A percentile compares a stretch with the other conserved stretches of the same genome.
Conservation (phyloP, 2,113 vertebrate genomes). For the Oncorhynchus mykiss region DNA sequence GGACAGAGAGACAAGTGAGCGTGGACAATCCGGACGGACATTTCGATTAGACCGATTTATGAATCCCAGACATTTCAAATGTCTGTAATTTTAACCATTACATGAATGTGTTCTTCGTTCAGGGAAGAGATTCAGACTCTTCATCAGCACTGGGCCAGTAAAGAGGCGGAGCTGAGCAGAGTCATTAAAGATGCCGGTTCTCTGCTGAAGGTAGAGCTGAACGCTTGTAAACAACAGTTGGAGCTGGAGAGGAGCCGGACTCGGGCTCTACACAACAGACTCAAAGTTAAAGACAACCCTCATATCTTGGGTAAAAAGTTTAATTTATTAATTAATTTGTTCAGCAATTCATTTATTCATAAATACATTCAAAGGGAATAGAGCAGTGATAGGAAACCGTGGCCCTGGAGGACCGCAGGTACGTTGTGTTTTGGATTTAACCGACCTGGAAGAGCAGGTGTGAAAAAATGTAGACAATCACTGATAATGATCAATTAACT, state of each 20-base stretch:
- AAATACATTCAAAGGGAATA: too few species aligned
- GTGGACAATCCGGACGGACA: background rate
- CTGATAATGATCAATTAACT: background rate
- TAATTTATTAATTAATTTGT: background rate
- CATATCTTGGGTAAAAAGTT: background rate
- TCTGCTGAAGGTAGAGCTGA: conserved; percentile 51
- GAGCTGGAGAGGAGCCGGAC: conserved; percentile 60
- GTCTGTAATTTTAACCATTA: background rate
- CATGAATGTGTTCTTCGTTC: conserved; percentile 1
- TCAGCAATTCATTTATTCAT: too few species aligned
- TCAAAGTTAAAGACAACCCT: conserved; percentile 27
- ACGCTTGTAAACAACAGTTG: conserved; percentile 63
- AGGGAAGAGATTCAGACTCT: conserved; percentile 50
- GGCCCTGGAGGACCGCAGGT: too few species aligned
- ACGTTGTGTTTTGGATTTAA: too few species aligned
- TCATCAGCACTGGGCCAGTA: conserved; percentile 35
- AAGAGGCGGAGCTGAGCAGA: conserved; percentile 42
- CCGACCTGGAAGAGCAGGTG: too few species aligned
- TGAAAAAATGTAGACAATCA: background rate
- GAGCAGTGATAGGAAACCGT: too few species aligned
- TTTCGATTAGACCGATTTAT: background rate
- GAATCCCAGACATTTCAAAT: background rate
- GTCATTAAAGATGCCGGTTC: conserved; percentile 47
- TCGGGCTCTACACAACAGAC: conserved; percentile 38
- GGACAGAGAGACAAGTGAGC: conserved; percentile 53